These are phyloP conservation scores for Melanotaenia pygmaea DNA, from an alignment of 2,797 vertebrate genomes.

Conservation along the genomic window DNA sequence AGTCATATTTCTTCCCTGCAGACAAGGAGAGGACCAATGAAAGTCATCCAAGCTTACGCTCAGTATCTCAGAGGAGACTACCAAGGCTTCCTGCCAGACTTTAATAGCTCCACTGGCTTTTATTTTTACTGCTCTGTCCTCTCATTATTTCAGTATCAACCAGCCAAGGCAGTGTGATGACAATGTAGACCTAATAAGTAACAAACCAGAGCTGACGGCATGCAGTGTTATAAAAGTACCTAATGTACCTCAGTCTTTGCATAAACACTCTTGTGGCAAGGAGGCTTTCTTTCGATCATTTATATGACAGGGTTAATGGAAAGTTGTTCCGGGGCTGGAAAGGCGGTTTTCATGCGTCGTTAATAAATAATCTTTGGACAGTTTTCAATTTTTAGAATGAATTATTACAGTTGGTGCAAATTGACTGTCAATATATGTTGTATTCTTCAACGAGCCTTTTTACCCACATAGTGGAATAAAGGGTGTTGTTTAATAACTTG, in stretches of 20 bases:
- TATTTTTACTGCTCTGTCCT: constrained; percentile 41
- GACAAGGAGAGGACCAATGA: constrained; percentile 46
- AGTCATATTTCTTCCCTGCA: constrained; percentile 24
- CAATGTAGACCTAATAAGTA: constrained; percentile 4
- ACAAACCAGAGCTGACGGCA: constrained; percentile 5
- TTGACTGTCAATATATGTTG: background rate
- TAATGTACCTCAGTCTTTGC: constrained; percentile 1
- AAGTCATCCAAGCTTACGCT: constrained; percentile 53
- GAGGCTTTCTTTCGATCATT: background rate
- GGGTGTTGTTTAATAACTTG: background rate
- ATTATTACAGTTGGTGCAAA: constrained; percentile 1
- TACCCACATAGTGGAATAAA: background rate
- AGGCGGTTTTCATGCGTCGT: constrained; percentile 13
- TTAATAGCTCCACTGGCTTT: constrained; percentile 41
- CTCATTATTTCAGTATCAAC: constrained; percentile 13
- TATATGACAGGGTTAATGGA: background rate
- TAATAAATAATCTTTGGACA: constrained; percentile 23
- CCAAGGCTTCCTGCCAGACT: constrained; percentile 40
- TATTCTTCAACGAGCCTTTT: too few species aligned
- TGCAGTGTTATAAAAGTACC: constrained; percentile 1
- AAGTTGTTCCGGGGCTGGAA: constrained; percentile 13
- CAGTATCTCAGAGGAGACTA: constrained; percentile 33
- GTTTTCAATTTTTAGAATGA: constrained; percentile 2
- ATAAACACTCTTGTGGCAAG: background rate
- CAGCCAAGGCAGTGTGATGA: constrained; percentile 11